A percentile compares a stretch with the other conserved stretches of the same genome.
Conservation (phyloP, 2,888 invertebrate species). For the Thysanoteuthis rhombus region DNA sequence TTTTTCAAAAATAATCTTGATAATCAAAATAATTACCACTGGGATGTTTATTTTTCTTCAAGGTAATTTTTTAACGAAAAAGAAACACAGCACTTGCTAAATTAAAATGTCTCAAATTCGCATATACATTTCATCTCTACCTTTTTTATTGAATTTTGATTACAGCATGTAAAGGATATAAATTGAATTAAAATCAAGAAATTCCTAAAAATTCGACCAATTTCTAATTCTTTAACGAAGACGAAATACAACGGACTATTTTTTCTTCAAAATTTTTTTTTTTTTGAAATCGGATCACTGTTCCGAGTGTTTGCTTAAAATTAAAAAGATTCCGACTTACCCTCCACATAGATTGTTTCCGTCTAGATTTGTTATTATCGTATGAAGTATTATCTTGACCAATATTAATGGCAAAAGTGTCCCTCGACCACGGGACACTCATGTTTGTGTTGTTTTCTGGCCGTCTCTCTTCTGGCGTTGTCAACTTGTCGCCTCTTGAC, state of each 20-base stretch:
- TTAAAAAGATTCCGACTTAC: conserved; percentile 36
- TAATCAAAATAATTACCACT: too few relatives aligned
- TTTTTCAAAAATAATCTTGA: too few relatives aligned
- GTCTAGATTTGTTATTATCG: conserved; percentile 39
- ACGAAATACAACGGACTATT: neutral
- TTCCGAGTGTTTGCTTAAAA: neutral
- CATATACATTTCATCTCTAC: too few relatives aligned
- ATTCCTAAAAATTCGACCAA: neutral
- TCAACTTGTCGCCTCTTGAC: too few relatives aligned
- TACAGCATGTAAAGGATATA: neutral
- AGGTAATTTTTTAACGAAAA: too few relatives aligned
- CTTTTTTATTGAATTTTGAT: neutral
- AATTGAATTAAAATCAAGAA: neutral
- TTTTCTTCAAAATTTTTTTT: neutral
- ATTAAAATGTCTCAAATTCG: too few relatives aligned
- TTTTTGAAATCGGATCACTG: neutral
- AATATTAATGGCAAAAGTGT: conserved; percentile 43
- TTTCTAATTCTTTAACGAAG: neutral
- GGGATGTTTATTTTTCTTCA: too few relatives aligned
- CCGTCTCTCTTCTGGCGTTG: neutral
- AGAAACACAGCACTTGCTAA: too few relatives aligned
- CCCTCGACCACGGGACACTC: conserved; percentile 31
- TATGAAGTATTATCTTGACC: conserved; percentile 39
- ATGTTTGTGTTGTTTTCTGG: neutral
- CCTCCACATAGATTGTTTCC: conserved; percentile 37